Conservation (phyloP, 2,797 vertebrate species). For the Poecilia velifera region DNA sequence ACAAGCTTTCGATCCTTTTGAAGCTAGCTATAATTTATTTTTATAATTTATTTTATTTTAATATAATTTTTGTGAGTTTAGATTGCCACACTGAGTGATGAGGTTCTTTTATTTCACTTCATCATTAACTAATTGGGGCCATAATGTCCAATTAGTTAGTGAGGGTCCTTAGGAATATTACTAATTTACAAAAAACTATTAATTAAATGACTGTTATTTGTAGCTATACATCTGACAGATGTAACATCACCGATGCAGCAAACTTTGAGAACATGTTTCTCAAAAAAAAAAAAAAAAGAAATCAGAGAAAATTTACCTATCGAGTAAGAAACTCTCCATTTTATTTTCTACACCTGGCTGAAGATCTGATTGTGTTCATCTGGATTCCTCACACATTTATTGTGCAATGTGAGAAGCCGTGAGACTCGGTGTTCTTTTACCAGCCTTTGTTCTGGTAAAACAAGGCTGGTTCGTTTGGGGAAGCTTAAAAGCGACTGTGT, state of each 20-base stretch:
- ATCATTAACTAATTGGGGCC: neutral
- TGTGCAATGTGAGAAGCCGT: constrained; percentile 13
- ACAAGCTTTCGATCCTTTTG: neutral
- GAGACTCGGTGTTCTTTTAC: constrained; percentile 23
- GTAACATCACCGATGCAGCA: neutral
- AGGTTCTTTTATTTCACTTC: neutral
- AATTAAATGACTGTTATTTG: neutral
- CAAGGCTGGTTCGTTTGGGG: constrained; percentile 10
- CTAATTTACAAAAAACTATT: too few relatives aligned
- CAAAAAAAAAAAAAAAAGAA: too few relatives aligned
- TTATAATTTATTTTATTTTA: neutral
- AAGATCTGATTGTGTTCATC: constrained; percentile 22
- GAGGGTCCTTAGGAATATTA: too few relatives aligned
- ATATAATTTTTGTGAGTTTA: neutral
- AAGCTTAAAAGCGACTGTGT: constrained; percentile 24
- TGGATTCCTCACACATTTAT: neutral
- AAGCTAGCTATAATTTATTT: neutral
- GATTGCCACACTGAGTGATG: neutral
- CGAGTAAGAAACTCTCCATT: neutral
- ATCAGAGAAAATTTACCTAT: neutral
- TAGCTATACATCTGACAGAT: neutral
- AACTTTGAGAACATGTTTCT: neutral
- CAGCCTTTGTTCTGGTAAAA: constrained; percentile 18
- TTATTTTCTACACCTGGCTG: neutral
- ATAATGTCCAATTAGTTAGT: too few relatives aligned